Evolutionary conservation across 2,113 vertebrate species (phyloP).

Genomic region (Poecilia latipinna): DNA sequence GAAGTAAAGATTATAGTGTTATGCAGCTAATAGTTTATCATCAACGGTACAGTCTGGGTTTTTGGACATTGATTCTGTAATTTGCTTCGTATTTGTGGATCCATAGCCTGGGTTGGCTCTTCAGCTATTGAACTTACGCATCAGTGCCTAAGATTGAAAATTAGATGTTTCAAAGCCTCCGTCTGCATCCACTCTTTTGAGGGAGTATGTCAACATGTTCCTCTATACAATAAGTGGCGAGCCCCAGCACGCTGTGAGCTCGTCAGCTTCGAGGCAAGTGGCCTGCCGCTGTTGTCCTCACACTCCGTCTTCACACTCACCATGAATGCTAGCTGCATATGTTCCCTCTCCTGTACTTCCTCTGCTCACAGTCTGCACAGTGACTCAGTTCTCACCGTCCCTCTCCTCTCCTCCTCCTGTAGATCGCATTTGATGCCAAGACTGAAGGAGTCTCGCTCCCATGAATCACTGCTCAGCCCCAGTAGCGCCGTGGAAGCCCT

Average conservation of each 20-base stretch:
- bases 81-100: slow-evolving; percentile 16
- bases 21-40: too few relatives aligned
- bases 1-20: too few relatives aligned
- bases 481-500: slow-evolving; percentile 95
- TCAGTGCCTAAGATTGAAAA: slow-evolving; percentile 23
- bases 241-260: slow-evolving; percentile 21
- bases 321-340: slow-evolving; percentile 54
- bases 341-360: slow-evolving; percentile 40
- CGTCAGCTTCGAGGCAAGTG: slow-evolving; percentile 42
- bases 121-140: slow-evolving; percentile 1
- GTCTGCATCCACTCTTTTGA: slow-evolving; percentile 15
- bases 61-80: slow-evolving; percentile 25
- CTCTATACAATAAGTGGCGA: not conserved
- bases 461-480: slow-evolving; percentile 99
- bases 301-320: slow-evolving; percentile 45
- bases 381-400: slow-evolving; percentile 43
- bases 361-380: slow-evolving; percentile 17
- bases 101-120: slow-evolving; percentile 24
- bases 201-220: slow-evolving; percentile 20
- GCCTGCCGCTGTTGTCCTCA: slow-evolving; percentile 36
- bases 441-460: slow-evolving; percentile 98
- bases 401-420: not conserved
- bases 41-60: too few relatives aligned
- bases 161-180: slow-evolving; percentile 13
- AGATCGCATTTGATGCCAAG: slow-evolving; percentile 99